Conservation (phyloP, 2,888 invertebrate genomes). For the Bimastos eiseni region DNA sequence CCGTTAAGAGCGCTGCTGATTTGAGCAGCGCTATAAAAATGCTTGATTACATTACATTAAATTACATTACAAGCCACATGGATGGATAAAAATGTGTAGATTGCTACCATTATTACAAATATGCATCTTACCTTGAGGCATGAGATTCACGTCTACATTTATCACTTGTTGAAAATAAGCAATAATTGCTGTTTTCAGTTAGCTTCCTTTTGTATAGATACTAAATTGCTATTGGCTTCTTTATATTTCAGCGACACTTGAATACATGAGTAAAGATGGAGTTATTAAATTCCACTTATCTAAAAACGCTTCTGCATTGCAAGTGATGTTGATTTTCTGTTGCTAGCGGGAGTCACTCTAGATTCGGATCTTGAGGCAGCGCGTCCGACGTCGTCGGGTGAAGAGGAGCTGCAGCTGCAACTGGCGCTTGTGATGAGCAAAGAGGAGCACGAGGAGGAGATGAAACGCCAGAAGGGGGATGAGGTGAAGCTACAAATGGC, state of each 20-base stretch:
- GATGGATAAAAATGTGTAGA: too few species aligned
- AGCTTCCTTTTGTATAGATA: too few species aligned
- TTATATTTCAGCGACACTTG: background rate
- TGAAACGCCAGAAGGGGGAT: slow-evolving; percentile 88
- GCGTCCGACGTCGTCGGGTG: slow-evolving; percentile 89
- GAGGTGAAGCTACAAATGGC: slow-evolving; percentile 94
- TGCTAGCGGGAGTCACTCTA: slow-evolving; percentile 17
- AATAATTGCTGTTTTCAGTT: too few species aligned
- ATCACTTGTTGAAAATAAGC: too few species aligned
- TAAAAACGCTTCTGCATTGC: background rate
- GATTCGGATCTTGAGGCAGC: slow-evolving; percentile 74
- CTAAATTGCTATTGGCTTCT: too few species aligned
- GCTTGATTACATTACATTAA: too few species aligned
- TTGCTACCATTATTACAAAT: too few species aligned
- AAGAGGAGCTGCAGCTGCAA: slow-evolving; percentile 96
- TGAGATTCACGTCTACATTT: too few species aligned
- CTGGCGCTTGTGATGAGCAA: slow-evolving; percentile 96
- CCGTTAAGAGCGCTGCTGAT: too few species aligned
- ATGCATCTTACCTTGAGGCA: too few species aligned
- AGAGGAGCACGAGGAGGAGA: slow-evolving; percentile 96
- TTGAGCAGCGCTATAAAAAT: too few species aligned
- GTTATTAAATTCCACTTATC: background rate
- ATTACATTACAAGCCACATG: too few species aligned
- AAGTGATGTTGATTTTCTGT: background rate
- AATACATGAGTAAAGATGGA: background rate